Evolutionary conservation across 2,888 invertebrate genomes (phyloP), one percentile per base, ranked within the genome.

Genomic region (Nezara viridula): DNA sequence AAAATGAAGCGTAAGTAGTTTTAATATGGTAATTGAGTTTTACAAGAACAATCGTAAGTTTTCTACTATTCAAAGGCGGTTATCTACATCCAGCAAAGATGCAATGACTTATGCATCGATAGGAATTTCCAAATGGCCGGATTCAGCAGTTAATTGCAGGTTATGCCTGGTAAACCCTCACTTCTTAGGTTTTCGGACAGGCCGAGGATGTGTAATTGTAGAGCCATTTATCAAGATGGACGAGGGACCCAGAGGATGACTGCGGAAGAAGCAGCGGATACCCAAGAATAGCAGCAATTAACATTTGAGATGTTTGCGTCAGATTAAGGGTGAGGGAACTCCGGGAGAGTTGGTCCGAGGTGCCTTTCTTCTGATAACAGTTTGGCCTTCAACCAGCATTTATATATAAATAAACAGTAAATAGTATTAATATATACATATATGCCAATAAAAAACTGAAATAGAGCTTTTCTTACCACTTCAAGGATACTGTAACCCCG

Each of bases 241-340:
- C 27, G 66, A 73, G 14, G 66, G 66, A 73, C 66, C 32, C 66
- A 73, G 27, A 27, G 37, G 66, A 73, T 32, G 27, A 32, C 66
- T 73, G 19, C 32, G 37, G 37, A 19, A 37, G 77, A 37, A 50
- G 37, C 7, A 77, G 77, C 77, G 81, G 81, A 81, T 37, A n/a
- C 81, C 44, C n/a, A 81, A 47, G 44, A 81, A 81, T 81, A 47
- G 81, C 19, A 47, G 44, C 81, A 81, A 81, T 81, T 81, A 81
- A 81, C 81, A n/a, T 81, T 47, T 81, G n/a, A 81, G 81, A 81
- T 81, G 81, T 81, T 81, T 81, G 81, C 44, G 4, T 40, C 81
- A 81, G 81, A 81, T 81, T 44, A 44, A 40, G 44, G 81, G 81
- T 81, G 40, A 81, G 81, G 81, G 81, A 81, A 81, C 81, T 81